A percentile compares a stretch with the other conserved stretches of the same genome.
These are phyloP conservation scores for Heliornis fulica DNA, from an alignment of 2,113 vertebrate species.

Conservation along the genomic window DNA sequence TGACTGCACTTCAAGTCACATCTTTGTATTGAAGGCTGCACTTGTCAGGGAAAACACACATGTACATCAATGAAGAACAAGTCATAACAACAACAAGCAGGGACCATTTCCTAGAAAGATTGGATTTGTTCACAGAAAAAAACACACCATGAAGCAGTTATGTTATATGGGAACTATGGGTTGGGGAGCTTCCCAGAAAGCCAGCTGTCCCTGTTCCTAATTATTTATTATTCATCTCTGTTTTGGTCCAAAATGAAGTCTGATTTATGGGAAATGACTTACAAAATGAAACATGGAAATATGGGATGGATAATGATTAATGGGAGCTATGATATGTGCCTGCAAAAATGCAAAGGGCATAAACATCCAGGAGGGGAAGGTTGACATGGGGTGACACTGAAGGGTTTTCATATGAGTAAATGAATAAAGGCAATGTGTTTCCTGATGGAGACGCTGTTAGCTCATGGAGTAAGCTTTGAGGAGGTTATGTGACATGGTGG, in stretches of 20 bases:
- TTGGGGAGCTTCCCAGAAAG: slow-evolving; percentile 60
- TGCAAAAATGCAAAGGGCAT: slow-evolving; percentile 39
- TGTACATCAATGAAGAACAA: neutral
- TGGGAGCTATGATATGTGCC: neutral
- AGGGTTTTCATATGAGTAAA: neutral
- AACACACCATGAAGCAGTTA: slow-evolving; percentile 14
- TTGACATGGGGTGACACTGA: neutral
- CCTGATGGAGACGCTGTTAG: neutral
- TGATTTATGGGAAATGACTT: slow-evolving; percentile 51
- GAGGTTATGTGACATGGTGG: neutral
- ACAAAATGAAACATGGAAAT: slow-evolving; percentile 48
- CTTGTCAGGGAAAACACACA: neutral
- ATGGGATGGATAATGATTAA: slow-evolving; percentile 31
- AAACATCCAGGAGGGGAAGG: neutral
- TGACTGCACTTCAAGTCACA: slow-evolving; percentile 27
- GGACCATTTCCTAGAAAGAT: slow-evolving; percentile 43
- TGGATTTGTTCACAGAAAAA: slow-evolving; percentile 38
- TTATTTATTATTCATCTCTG: slow-evolving; percentile 57
- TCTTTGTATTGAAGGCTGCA: slow-evolving; percentile 10
- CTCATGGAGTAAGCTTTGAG: neutral
- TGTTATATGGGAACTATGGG: slow-evolving; percentile 61
- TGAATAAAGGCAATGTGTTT: neutral
- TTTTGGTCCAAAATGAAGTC: slow-evolving; percentile 48
- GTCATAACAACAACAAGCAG: neutral
- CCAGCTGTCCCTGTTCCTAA: slow-evolving; percentile 63